Evolutionary conservation across 2,797 vertebrate species (phyloP), one percentile per base, ranked within the genome.

Genomic region (Aldrovandia affinis): DNA sequence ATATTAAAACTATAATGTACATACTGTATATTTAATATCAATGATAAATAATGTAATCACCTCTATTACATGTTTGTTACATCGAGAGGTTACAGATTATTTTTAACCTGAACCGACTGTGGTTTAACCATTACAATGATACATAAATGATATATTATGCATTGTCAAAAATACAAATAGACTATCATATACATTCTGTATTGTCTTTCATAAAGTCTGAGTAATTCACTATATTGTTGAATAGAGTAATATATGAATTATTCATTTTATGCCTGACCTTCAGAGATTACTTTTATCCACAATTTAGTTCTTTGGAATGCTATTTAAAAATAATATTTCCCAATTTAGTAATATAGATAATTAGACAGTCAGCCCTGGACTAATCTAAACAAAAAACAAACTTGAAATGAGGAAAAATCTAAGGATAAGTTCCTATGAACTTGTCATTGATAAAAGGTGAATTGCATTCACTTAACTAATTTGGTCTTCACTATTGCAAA

Each of bases 381-480:
- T 4, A 52, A 52, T n/a, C n/a, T n/a, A n/a, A n/a, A n/a, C n/a
- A n/a, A n/a, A n/a, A n/a, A n/a, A n/a, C n/a, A n/a, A n/a, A n/a
- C n/a, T n/a, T n/a, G n/a, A n/a, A n/a, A n/a, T n/a, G n/a, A 3
- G 2, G 33, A 18, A 70, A 1, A 70, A 36, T 20, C n/a, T 9
- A 65, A 30, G 28, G 28, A 15, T 33, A 33, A 10, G 28, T 68
- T 68, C 28, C 30, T 68, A 36, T 36, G 3, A 30, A 68, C 12
- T 36, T 68, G 28, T 14, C 68, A 70, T 70, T 39, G 68, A 70
- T 68, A 15, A 33, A 68, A 68, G 63, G 28, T 68, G 63, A 68
- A 68, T 22, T 70, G 33, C 5, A 39, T 70, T 36, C 68, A 70
- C 68, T 70, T 70, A 70, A 70, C 36, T 42, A 70, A 70, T 70